Base-by-base conservation (phyloP, 2,888 invertebrate genomes). In the Cremastobaeus sp. region DNA sequence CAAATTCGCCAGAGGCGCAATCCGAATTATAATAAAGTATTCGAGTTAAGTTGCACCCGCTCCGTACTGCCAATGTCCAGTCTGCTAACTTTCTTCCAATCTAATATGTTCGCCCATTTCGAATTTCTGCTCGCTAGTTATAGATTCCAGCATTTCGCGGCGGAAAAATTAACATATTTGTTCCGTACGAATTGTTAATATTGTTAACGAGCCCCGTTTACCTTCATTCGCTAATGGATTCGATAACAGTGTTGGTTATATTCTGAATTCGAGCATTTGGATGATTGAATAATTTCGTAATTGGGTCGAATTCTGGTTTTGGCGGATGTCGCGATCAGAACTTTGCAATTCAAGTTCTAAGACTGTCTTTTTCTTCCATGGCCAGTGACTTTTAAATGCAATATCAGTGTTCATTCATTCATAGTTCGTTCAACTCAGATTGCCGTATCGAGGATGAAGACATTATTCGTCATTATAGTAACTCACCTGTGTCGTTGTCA, bases 401-500 rank as follows among this genome's bases (percentile, higher is more conserved):
- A n/a, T n/a, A n/a, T n/a, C n/a, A n/a, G 37, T 37, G 45, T 17
- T 12, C 30, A 57, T 54, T 68, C 35, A 50, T 32, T 15, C 47
- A 8, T 47, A n/a, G n/a, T n/a, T n/a, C n/a, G n/a, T n/a, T n/a
- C n/a, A n/a, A n/a, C n/a, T n/a, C n/a, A n/a, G n/a, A n/a, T n/a
- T n/a, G n/a, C n/a, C n/a, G n/a, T n/a, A n/a, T n/a, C n/a, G n/a
- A n/a, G n/a, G n/a, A n/a, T n/a, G n/a, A n/a, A n/a, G n/a, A n/a
- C n/a, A n/a, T n/a, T n/a, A n/a, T n/a, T n/a, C n/a, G n/a, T n/a
- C n/a, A n/a, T n/a, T n/a, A n/a, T n/a, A n/a, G n/a, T n/a, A 39
- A 82, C 89, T 86, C 82, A 91, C 91, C 91, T 85, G 90, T 89
- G 83, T 91, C 91, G 83, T 88, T 90, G 84, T 91, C 91, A 79